Base-by-base conservation (phyloP, 2,797 vertebrate species). In the Apogon hyalosoma region DNA sequence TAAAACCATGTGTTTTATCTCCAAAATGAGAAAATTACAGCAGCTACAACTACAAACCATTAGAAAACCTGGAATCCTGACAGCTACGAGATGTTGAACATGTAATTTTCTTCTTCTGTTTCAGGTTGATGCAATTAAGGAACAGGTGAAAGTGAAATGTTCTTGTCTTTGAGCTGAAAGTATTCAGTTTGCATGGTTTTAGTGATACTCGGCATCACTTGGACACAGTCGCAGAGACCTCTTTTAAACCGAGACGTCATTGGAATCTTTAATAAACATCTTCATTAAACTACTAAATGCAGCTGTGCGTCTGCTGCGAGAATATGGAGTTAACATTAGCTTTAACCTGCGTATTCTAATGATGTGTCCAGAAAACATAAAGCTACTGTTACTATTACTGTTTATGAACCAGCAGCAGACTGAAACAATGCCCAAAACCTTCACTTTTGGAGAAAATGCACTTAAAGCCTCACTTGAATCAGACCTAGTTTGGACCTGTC, bases 91-190 rank as follows among this genome's bases (percentile, higher is more conserved):
- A 15, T 33, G 18, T 31, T 58, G 40, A 31, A 33, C 15, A n/a
- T 84, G 70, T 75, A 51, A 80, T 49, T 33, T 52, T 69, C 31
- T 73, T 80, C 74, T 73, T 11, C 48, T 89, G 79, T 97, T 98
- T 88, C 96, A 98, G 97, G 95, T 98, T 94, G 95, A 98, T 96
- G 95, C 95, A 88, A 93, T 98, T 95, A 95, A 95, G 92, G 93
- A 97, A 92, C 95, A 97, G 96, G 97, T 98, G 96, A 98, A 95
- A 94, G 93, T 94, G 94, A 88, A 93, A 95, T 92, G 91, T 94
- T 88, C 65, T 19, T 85, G 92, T 92, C 77, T 82, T 82, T 79
- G 47, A 58, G 69, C 38, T 80, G 6, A 14, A 54, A 73, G 47
- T 31, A 94, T 95, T 92, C 94, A 95, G 93, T 94, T 93, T 97